Evolutionary conservation across 1,140 invertebrate genomes (phyloP).

Genomic region (Aricia agestis): DNA sequence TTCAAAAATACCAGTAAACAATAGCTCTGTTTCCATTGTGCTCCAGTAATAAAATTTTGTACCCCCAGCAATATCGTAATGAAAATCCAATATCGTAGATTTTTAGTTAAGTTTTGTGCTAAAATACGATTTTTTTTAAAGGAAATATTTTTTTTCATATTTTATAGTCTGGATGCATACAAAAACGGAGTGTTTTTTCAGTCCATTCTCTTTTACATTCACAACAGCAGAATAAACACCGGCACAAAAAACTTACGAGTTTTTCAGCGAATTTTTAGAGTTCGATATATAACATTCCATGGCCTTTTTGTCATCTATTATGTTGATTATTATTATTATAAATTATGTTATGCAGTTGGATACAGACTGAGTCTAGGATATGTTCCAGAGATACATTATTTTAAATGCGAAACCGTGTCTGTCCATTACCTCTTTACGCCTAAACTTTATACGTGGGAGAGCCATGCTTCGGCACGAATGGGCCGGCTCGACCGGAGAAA

Average conservation of each 20-base stretch:
- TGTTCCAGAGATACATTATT: no score
- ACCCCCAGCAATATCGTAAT: not conserved
- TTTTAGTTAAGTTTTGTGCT: not conserved
- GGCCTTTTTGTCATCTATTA: no score
- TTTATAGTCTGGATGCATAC: not conserved
- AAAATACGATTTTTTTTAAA: not conserved
- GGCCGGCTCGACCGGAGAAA: no score
- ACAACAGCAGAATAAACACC: not conserved
- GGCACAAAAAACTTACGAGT: no score
- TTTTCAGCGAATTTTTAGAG: no score
- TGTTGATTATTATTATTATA: no score
- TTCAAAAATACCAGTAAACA: not conserved
- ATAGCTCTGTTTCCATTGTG: not conserved
- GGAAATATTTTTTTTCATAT: not conserved
- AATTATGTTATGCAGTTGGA: no score
- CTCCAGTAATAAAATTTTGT: not conserved
- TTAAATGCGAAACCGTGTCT: no score
- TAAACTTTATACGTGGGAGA: no score
- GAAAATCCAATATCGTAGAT: not conserved
- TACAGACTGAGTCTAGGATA: no score
- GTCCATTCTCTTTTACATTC: not conserved
- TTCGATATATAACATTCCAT: not conserved
- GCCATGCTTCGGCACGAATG: no score
- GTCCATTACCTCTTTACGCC: no score
- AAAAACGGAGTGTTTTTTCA: not conserved